Base-by-base conservation (phyloP, 2,113 vertebrate species). In the Oxygymnocypris stewartii region DNA sequence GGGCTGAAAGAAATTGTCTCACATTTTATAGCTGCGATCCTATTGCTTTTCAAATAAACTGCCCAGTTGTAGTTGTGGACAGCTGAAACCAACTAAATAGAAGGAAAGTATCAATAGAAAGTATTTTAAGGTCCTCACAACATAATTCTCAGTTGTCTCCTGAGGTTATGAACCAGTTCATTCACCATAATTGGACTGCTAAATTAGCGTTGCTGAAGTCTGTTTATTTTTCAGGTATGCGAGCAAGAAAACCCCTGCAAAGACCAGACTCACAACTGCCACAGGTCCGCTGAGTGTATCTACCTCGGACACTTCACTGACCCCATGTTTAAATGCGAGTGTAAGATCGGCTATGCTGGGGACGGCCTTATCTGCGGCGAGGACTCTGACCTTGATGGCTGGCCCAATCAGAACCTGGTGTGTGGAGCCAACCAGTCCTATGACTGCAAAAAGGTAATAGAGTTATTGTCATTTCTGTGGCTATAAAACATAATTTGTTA, bases 291-390 rank as follows among this genome's bases (percentile, higher is more conserved):
- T 0, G 96, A 98, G 65, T 99, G 98, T 88, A 95, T 99, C 91
- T 99, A 98, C 91, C 92, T 98, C 88, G 97, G 96, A 65, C 97
- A 99, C 90, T 99, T 99, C 94, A 99, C 96, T 31, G 97, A 99
- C 75, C 98, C 98, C 4, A 96, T 98, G 96, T 99, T 96, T 94
- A 99, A 99, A 89, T 99, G 98, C 35, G 97, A 99, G 88, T 99
- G 98, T 87, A 95, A 94, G 84, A 99, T 96, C 0, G 98, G 98
- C 59, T 99, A 99, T 4, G 98, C 98, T 1, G 98, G 98, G 0
- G 98, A 99, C 13, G 98, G 98, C 49, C 95, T 93, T 89, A 95
- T 99, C 89, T 99, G 98, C 10, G 98, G 97, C 11, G 98, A 99
- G 89, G 98, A 99, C 93, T 98, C 97, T 0, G 98, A 99, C 92